Evolutionary conservation across 2,888 invertebrate genomes (phyloP).

Genomic region (Germaria angustata): DNA sequence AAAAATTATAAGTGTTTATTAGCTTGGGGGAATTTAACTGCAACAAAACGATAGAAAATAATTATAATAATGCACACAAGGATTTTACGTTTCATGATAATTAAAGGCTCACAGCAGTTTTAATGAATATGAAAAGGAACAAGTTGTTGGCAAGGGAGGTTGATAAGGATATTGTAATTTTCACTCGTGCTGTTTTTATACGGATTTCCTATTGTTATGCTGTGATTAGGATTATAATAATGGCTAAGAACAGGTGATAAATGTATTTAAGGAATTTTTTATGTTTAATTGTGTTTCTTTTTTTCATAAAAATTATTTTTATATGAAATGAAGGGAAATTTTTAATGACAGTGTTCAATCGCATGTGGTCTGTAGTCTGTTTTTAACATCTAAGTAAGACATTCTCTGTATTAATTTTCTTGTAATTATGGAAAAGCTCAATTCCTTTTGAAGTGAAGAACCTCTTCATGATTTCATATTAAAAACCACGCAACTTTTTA

Average conservation of each 20-base stretch:
- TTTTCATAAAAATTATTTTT: too few species aligned
- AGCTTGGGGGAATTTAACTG: neutral
- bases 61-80: neutral
- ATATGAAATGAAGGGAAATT: too few species aligned
- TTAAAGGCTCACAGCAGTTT: neutral
- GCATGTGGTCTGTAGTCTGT: too few species aligned
- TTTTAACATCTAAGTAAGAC: neutral
- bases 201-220: conserved; percentile 45
- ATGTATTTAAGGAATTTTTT: too few species aligned
- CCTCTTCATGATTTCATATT: neutral
- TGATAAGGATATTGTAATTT: conserved; percentile 6
- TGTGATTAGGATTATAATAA: conserved; percentile 27
- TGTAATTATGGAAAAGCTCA: too few species aligned
- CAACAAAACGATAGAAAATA: neutral
- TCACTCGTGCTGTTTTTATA: neutral
- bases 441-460: neutral
- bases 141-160: neutral
- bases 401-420: neutral
- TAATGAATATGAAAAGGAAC: neutral
- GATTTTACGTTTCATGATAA: neutral
- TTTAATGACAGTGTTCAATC: too few species aligned
- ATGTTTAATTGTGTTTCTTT: too few species aligned
- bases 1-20: conserved; percentile 23
- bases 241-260: neutral
- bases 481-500: too few species aligned